A percentile compares a stretch with the other conserved stretches of the same genome.
Evolutionary conservation across 2,888 invertebrate species (phyloP).

Genomic region (Mactromeris polynyma): DNA sequence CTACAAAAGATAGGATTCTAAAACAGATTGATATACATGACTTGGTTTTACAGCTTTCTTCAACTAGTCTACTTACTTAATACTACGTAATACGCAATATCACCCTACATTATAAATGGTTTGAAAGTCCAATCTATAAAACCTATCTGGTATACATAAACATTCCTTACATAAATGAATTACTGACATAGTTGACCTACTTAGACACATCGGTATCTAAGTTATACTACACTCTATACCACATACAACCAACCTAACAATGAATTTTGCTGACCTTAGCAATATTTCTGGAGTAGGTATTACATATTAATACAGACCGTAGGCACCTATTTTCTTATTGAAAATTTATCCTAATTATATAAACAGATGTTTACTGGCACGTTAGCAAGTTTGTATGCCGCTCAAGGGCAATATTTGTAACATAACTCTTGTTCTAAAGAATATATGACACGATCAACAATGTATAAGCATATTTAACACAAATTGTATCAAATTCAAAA

Average conservation of each 20-base stretch:
- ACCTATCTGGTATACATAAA: not conserved
- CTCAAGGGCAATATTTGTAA: not conserved
- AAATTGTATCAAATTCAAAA: too few relatives aligned
- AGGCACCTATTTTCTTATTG: not conserved
- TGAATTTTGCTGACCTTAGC: constrained; percentile 3
- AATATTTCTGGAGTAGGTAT: not conserved
- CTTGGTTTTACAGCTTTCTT: too few relatives aligned
- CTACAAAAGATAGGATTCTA: not conserved
- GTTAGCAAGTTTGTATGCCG: not conserved
- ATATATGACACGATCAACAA: not conserved
- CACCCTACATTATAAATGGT: not conserved
- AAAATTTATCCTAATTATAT: not conserved
- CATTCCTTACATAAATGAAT: not conserved
- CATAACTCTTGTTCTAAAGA: not conserved
- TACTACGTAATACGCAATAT: not conserved
- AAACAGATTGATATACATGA: too few relatives aligned
- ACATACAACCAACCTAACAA: not conserved
- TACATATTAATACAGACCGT: not conserved
- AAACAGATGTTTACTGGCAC: not conserved
- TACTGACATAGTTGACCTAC: constrained; percentile 19
- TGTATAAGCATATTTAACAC: too few relatives aligned
- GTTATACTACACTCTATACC: not conserved
- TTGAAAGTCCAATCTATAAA: not conserved
- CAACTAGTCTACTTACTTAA: not conserved
- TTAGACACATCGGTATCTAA: not conserved